Conservation (phyloP, 2,113 vertebrate species). For the Lontra canadensis region DNA sequence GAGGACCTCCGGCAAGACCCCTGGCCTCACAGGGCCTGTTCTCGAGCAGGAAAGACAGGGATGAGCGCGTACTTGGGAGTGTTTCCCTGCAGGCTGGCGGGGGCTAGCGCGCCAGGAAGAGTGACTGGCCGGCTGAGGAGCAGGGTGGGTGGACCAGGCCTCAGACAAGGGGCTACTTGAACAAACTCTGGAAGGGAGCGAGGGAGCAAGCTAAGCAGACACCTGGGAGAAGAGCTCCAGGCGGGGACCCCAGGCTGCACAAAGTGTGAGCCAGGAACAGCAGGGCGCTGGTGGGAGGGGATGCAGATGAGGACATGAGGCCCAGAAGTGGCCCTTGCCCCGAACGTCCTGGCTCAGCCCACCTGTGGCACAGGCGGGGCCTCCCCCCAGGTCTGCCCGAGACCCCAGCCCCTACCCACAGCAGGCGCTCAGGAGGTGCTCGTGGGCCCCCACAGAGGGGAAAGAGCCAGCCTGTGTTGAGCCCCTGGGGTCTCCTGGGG, state of each 20-base stretch:
- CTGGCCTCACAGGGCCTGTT: neutral
- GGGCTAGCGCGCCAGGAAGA: accelerated
- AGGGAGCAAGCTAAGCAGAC: too few species aligned
- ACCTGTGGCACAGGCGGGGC: neutral
- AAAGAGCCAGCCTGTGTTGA: neutral
- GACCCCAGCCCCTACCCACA: neutral
- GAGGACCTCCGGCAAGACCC: neutral
- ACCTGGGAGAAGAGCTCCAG: neutral
- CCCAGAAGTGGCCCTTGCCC: neutral
- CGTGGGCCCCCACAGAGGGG: neutral
- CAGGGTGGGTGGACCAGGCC: neutral
- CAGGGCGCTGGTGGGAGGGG: neutral
- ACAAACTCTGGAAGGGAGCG: too few species aligned
- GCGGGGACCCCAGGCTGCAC: neutral
- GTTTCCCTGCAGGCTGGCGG: neutral
- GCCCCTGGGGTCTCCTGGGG: neutral
- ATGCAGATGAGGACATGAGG: neutral
- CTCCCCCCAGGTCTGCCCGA: neutral
- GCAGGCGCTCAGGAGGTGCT: neutral
- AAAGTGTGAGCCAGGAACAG: neutral
- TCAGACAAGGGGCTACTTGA: neutral
- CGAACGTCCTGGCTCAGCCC: neutral
- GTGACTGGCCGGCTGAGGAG: accelerated
- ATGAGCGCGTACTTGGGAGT: accelerated
- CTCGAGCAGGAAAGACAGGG: neutral